These are phyloP conservation scores for Calephelis perditalis DNA, from an alignment of 2,888 invertebrate species.

Conservation along the genomic window DNA sequence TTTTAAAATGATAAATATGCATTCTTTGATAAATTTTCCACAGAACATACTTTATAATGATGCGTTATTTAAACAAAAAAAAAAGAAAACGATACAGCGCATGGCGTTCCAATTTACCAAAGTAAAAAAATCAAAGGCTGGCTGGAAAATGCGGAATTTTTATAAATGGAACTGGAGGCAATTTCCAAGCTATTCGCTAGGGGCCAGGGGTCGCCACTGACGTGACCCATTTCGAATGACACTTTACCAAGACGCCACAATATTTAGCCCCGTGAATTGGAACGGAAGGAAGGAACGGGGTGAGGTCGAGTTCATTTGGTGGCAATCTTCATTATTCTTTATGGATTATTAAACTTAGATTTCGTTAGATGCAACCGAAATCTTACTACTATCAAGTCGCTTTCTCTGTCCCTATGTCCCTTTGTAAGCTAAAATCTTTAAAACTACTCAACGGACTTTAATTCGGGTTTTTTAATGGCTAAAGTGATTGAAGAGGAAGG, in stretches of 20 bases:
- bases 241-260: constrained; percentile 11
- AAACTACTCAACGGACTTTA: too few relatives aligned
- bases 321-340: constrained; percentile 3
- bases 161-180: constrained; percentile 29
- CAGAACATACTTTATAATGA: background rate
- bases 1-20: background rate
- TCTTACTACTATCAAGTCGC: background rate
- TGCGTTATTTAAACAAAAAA: constrained; percentile 12
- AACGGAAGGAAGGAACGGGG: constrained; percentile 21
- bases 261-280: constrained; percentile 23
- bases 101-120: constrained; percentile 17
- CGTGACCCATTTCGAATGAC: constrained; percentile 13
- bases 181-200: constrained; percentile 22
- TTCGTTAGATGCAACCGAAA: too few relatives aligned
- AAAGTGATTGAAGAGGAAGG: too few relatives aligned
- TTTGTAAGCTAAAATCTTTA: too few relatives aligned
- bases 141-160: constrained; percentile 28
- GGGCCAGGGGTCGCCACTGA: constrained; percentile 6
- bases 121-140: constrained; percentile 24
- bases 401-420: too few relatives aligned
- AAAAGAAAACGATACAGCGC: constrained; percentile 9
- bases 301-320: constrained; percentile 13
- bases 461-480: too few relatives aligned
- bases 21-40: background rate
- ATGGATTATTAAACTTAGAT: background rate